phyloP scores from a whole-genome alignment of 1,140 invertebrate genomes.

The Ceratina japonica region DNA sequence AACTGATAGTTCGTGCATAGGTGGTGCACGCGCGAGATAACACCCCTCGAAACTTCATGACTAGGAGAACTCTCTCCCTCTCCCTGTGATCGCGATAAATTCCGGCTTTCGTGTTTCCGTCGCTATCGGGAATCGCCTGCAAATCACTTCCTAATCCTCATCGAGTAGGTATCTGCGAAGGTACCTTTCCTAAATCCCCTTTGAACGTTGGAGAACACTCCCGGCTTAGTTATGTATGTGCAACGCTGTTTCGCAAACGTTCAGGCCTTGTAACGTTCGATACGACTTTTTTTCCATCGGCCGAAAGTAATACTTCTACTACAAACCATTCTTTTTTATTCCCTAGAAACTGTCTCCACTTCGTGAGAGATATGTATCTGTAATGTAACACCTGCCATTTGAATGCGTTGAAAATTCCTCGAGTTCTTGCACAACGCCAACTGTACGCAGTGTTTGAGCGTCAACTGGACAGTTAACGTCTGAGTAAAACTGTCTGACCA shows the following conservation, averaged over 20 bases:
- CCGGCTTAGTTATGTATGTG: constrained; percentile 25
- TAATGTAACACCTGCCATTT: too few species aligned
- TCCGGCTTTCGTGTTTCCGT: constrained; percentile 67
- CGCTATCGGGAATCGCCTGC: constrained; percentile 71
- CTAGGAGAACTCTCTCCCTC: constrained; percentile 59
- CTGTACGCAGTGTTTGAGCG: too few species aligned
- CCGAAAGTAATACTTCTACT: too few species aligned
- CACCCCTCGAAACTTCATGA: constrained; percentile 65
- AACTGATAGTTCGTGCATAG: constrained; percentile 64
- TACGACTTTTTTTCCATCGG: not conserved
- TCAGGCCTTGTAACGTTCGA: not conserved
- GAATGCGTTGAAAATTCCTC: too few species aligned
- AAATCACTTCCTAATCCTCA: constrained; percentile 71
- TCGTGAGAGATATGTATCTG: too few species aligned
- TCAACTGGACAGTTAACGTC: too few species aligned
- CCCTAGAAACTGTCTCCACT: too few species aligned
- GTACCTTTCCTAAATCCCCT: constrained; percentile 61
- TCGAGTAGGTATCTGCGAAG: constrained; percentile 63
- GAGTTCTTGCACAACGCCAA: too few species aligned
- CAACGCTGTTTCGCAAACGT: constrained; percentile 46
- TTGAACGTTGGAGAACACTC: constrained; percentile 54
- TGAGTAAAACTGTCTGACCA: too few species aligned
- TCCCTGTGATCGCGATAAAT: constrained; percentile 70
- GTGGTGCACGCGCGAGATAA: constrained; percentile 69
- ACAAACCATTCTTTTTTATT: not conserved